Evolutionary conservation across 2,888 invertebrate species (phyloP).

Genomic region (Troides aeacus): DNA sequence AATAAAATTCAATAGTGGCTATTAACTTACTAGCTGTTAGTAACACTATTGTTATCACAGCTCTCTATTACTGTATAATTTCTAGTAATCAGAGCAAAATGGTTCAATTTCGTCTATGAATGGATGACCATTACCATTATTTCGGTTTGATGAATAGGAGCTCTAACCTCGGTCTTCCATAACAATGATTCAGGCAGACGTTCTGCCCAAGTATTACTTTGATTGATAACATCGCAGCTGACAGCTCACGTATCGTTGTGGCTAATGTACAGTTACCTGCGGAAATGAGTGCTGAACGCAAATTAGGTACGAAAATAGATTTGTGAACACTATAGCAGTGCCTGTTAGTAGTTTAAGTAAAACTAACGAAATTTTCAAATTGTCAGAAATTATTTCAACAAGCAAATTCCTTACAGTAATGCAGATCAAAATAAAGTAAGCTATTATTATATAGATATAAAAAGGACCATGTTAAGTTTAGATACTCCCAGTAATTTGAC

Average conservation of each 20-base stretch:
- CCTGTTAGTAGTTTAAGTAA: not conserved
- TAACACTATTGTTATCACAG: no score
- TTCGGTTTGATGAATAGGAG: not conserved
- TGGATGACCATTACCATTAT: not conserved
- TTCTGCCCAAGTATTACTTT: constrained; percentile 17
- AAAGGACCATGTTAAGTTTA: no score
- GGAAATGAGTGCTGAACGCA: constrained; percentile 25
- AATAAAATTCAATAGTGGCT: not conserved
- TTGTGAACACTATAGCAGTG: not conserved
- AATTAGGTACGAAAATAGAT: constrained; percentile 9
- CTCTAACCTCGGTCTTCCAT: not conserved
- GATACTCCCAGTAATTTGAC: no score
- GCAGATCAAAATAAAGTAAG: no score
- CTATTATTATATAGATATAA: no score
- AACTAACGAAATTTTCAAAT: not conserved
- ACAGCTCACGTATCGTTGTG: constrained; percentile 23
- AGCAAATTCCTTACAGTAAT: no score
- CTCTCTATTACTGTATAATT: no score
- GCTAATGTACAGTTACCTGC: constrained; percentile 24
- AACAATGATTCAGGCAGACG: not conserved
- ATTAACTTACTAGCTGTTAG: no score
- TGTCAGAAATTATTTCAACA: no score
- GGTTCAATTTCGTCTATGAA: not conserved
- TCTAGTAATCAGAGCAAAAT: no score
- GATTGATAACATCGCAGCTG: constrained; percentile 16